Evolutionary conservation across 1,140 invertebrate species (phyloP).

Genomic region (Drosophila virilis): DNA sequence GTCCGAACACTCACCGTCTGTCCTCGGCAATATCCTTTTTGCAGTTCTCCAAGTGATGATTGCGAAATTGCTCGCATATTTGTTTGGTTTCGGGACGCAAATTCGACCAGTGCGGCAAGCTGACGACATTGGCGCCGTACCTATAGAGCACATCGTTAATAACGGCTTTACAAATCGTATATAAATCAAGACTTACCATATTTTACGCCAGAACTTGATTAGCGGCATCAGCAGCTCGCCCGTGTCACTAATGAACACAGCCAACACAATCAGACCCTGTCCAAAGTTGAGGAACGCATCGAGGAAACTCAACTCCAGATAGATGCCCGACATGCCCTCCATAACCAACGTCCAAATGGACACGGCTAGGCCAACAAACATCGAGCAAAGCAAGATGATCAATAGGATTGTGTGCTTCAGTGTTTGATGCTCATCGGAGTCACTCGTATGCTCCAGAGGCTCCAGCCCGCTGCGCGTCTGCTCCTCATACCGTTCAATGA

Average conservation of each 20-base stretch:
- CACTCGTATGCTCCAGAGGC: slow-evolving; percentile 86
- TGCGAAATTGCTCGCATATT: slow-evolving; percentile 95
- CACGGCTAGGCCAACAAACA: slow-evolving; percentile 95
- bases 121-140: slow-evolving; percentile 89
- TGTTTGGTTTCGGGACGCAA: slow-evolving; percentile 91
- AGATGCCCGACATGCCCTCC: slow-evolving; percentile 94
- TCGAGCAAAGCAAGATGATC: slow-evolving; percentile 91
- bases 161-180: not conserved
- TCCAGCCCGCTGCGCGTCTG: slow-evolving; percentile 85
- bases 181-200: slow-evolving; percentile 83
- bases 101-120: slow-evolving; percentile 89
- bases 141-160: slow-evolving; percentile 58
- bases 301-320: slow-evolving; percentile 95
- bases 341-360: slow-evolving; percentile 94
- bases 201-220: slow-evolving; percentile 86
- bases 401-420: slow-evolving; percentile 93
- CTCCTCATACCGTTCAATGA: slow-evolving; percentile 86
- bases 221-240: slow-evolving; percentile 89
- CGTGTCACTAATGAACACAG: slow-evolving; percentile 93
- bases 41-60: slow-evolving; percentile 93
- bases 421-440: slow-evolving; percentile 88
- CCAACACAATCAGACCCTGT: slow-evolving; percentile 93
- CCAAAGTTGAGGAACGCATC: slow-evolving; percentile 95
- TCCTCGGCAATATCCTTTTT: slow-evolving; percentile 91
- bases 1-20: slow-evolving; percentile 83